These are phyloP conservation scores for Drosophila nigrodunni DNA, from an alignment of 1,140 invertebrate genomes.

Conservation along the genomic window DNA sequence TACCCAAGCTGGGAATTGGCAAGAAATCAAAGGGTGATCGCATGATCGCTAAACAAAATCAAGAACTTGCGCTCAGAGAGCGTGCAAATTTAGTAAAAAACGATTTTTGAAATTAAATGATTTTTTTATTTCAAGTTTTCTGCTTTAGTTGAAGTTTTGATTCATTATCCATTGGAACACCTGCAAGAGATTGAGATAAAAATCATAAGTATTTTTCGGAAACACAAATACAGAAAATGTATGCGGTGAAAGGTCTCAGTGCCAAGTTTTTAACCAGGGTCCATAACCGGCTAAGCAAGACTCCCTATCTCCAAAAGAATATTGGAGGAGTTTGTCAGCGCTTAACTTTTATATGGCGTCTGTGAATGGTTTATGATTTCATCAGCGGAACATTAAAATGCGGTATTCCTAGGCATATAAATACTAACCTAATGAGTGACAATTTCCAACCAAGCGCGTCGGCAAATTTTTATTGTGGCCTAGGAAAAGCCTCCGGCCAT, in stretches of 20 bases:
- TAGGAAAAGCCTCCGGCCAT: neutral
- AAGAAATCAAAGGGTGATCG: constrained; percentile 92
- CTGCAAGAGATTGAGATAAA: constrained; percentile 44
- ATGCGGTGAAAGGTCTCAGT: constrained; percentile 51
- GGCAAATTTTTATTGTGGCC: too few species aligned
- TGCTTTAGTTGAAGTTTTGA: constrained; percentile 15
- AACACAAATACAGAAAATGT: neutral
- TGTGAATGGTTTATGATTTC: constrained; percentile 84
- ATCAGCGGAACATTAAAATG: constrained; percentile 55
- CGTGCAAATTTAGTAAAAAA: constrained; percentile 84
- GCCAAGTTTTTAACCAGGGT: constrained; percentile 81
- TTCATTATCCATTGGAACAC: neutral
- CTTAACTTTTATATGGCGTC: constrained; percentile 77
- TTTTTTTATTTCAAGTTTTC: constrained; percentile 12
- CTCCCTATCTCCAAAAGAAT: constrained; percentile 78
- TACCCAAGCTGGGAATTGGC: constrained; percentile 94
- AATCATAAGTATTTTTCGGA: neutral
- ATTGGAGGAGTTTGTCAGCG: constrained; percentile 73
- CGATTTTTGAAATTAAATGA: constrained; percentile 70
- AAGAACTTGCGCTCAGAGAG: constrained; percentile 70
- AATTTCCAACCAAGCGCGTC: neutral
- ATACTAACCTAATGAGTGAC: constrained; percentile 46
- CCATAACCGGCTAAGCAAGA: constrained; percentile 73
- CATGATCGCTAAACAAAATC: constrained; percentile 86
- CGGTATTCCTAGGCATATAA: too few species aligned